Evolutionary conservation across 2,797 vertebrate species (phyloP), one percentile per base, ranked within the genome.

Genomic region (Sparidentex hasta): DNA sequence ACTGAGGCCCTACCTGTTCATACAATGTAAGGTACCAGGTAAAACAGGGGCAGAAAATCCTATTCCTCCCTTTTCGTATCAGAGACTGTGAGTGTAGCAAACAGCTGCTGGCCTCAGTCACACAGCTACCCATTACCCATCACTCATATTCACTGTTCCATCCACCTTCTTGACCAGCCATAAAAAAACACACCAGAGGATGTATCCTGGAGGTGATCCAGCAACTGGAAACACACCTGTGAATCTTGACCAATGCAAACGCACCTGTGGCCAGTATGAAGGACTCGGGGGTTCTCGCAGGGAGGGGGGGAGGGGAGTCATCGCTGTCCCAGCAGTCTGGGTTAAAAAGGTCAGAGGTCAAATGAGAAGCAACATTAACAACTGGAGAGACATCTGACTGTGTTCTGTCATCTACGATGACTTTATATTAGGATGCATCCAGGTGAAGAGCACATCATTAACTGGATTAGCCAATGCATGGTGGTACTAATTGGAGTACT

Each of bases 211-310:
- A 65, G 50, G 65, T 8, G 21, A 54, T 51, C 59, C 81, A 46
- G 38, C 76, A 21, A 72, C 33, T 57, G 73, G 33, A 74, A 63
- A 83, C 74, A 76, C 82, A 86, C 79, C 79, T 77, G 71, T 71
- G 63, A 67, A 76, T 59, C 65, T 76, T 4, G 82, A 91, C 87
- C 88, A 82, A 87, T 77, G 78, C 86, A 76, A 89, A 96, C 94
- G 96, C 96, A 96, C 96, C 96, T 95, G 95, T 93, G 91, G 97
- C 97, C 95, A 99, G 92, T 48, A 97, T 94, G 96, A 98, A 98
- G 85, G 97, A 99, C 89, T 98, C 97, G 47, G 97, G 97, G 83
- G 97, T 99, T 95, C 98, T 96, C 93, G 95, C 96, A 69, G 98
- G 98, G 87, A 99, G 96, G 0, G 97, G 97, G 92, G 97, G 97